A percentile compares a stretch with the other conserved stretches of the same genome.
These are phyloP conservation scores for Pholis gunnellus DNA, from an alignment of 2,113 vertebrate species.

Conservation along the genomic window DNA sequence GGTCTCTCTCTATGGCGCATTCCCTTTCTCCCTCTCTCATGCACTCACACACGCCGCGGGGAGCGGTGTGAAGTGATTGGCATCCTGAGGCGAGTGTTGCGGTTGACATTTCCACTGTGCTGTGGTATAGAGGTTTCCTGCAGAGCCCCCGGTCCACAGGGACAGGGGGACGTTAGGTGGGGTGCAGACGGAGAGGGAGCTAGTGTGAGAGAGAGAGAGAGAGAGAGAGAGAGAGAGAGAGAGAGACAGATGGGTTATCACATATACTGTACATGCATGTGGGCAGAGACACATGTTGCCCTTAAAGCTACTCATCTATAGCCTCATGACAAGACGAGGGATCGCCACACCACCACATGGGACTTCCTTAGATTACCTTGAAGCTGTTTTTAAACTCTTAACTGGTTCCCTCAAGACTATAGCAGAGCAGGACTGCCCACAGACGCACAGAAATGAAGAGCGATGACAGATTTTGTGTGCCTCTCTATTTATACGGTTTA, in stretches of 20 bases:
- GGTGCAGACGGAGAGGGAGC: not conserved
- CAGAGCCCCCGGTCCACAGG: conserved; percentile 40
- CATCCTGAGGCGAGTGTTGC: conserved; percentile 72
- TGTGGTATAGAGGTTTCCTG: conserved; percentile 60
- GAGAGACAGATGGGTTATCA: not conserved
- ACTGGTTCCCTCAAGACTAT: not conserved
- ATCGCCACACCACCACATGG: not conserved
- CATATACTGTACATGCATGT: not conserved
- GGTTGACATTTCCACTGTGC: conserved; percentile 75
- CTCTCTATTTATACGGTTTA: conserved; percentile 38
- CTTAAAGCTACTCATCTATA: not conserved
- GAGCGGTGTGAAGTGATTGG: conserved; percentile 66
- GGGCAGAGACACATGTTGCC: not conserved
- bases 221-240: not conserved
- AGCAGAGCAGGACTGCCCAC: not conserved
- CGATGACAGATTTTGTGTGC: conserved; percentile 15
- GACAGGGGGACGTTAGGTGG: conserved; percentile 7
- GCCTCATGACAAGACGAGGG: not conserved
- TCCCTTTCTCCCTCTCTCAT: not conserved
- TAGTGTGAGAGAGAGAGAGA: not conserved
- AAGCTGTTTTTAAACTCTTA: not conserved
- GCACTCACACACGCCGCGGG: conserved; percentile 31
- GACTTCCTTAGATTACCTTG: not conserved
- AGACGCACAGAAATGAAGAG: conserved; percentile 10
- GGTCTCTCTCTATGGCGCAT: not conserved